These are phyloP conservation scores for Endotricha flammealis DNA, from an alignment of 2,888 invertebrate species.

Conservation along the genomic window DNA sequence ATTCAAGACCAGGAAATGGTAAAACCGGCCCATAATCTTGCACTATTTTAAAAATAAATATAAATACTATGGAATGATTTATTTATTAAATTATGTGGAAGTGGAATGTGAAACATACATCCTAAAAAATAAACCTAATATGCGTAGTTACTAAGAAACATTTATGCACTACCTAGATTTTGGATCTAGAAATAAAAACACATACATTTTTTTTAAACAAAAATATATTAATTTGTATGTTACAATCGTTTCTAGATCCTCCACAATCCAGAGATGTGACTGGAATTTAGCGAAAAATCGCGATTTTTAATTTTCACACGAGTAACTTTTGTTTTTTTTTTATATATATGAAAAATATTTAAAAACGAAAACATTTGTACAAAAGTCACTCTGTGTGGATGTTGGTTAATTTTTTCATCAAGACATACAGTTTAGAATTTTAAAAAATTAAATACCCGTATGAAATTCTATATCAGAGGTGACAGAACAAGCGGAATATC, in stretches of 20 bases:
- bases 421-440: constrained; percentile 4
- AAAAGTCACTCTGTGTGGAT: neutral
- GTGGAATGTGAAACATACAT: constrained; percentile 10
- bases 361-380: neutral
- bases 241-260: constrained; percentile 7
- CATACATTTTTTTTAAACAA: neutral
- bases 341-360: neutral
- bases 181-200: constrained; percentile 9
- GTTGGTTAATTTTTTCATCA: neutral
- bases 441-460: neutral
- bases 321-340: neutral
- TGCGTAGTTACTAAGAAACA: neutral
- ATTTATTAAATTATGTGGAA: too few relatives aligned
- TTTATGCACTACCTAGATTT: constrained; percentile 13
- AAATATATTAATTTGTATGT: neutral
- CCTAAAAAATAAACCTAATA: constrained; percentile 3
- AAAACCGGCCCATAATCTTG: too few relatives aligned
- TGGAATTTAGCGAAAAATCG: neutral
- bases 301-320: neutral
- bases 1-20: too few relatives aligned
- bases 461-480: neutral
- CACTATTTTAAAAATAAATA: too few relatives aligned
- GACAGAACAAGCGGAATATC: too few relatives aligned
- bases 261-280: neutral
- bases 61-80: too few relatives aligned